Evolutionary conservation across 2,113 vertebrate genomes (phyloP).

Genomic region (Oreotrochilus melanogaster): DNA sequence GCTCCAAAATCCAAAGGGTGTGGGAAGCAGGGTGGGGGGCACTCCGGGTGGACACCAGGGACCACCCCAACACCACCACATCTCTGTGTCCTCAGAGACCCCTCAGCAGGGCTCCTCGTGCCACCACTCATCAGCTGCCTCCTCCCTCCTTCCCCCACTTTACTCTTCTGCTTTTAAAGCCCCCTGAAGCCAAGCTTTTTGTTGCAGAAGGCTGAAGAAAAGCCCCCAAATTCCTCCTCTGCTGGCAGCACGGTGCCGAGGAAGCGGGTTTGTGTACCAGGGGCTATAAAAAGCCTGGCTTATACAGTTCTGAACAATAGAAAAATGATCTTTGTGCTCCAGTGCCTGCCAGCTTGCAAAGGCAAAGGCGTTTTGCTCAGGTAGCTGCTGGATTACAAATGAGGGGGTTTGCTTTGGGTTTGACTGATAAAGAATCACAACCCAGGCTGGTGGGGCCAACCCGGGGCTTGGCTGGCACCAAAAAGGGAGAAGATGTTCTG

Average conservation of each 20-base stretch:
- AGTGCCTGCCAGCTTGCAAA: constrained; percentile 64
- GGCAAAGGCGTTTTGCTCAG: constrained; percentile 76
- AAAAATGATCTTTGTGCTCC: constrained; percentile 82
- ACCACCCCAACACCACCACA: accelerated
- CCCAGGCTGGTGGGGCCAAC: constrained; percentile 73
- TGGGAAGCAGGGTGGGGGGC: background rate
- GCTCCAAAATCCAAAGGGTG: accelerated
- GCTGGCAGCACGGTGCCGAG: background rate
- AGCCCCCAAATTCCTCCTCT: constrained; percentile 7
- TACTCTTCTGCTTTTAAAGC: constrained; percentile 35
- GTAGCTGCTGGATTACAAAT: constrained; percentile 88
- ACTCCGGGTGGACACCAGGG: accelerated
- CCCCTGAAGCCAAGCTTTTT: constrained; percentile 65
- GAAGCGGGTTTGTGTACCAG: constrained; percentile 68
- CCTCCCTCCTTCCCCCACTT: background rate
- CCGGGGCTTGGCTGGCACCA: background rate
- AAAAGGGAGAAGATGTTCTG: background rate
- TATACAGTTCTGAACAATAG: constrained; percentile 80
- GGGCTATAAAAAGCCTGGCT: constrained; percentile 74
- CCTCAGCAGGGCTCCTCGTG: too few relatives aligned
- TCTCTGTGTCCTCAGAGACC: accelerated
- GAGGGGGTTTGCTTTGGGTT: constrained; percentile 81
- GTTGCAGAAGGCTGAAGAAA: constrained; percentile 17
- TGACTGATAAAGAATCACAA: constrained; percentile 88
- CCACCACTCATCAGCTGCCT: background rate